phyloP scores from a whole-genome alignment of 2,797 vertebrate genomes.

The Enteromius mattozi region DNA sequence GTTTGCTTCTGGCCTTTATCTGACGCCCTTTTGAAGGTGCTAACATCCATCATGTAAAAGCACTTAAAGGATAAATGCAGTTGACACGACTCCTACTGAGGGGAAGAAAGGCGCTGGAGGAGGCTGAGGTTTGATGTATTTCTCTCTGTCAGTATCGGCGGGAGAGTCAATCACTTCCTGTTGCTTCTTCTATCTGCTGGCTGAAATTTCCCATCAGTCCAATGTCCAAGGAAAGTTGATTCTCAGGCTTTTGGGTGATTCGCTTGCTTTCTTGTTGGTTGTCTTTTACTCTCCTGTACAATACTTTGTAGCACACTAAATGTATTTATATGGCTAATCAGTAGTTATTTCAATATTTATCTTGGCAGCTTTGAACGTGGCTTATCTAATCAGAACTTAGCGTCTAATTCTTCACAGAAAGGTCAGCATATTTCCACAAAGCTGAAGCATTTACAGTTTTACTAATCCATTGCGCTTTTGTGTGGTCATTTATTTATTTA shows the following conservation, averaged over 20 bases:
- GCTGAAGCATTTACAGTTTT: not conserved
- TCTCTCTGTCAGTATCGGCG: conserved; percentile 7
- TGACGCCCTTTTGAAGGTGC: conserved; percentile 47
- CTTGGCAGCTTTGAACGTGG: not conserved
- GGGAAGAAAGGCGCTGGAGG: conserved; percentile 32
- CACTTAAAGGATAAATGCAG: conserved; percentile 53
- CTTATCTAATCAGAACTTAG: not conserved
- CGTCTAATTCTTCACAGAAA: not conserved
- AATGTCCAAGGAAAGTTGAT: not conserved
- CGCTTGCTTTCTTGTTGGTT: not conserved
- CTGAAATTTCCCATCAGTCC: not conserved
- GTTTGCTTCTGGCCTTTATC: conserved; percentile 48
- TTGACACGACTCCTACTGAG: conserved; percentile 47
- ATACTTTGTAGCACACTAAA: not conserved
- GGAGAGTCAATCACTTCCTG: not conserved
- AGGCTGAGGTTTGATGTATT: conserved; percentile 32
- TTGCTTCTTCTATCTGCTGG: not conserved
- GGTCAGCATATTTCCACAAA: not conserved
- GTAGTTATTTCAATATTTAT: not conserved
- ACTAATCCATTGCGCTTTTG: not conserved
- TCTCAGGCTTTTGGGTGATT: no score
- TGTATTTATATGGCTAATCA: not conserved
- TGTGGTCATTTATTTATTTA: not conserved
- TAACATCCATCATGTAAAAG: conserved; percentile 52
- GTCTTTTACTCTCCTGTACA: not conserved